Evolutionary conservation across 2,113 vertebrate species (phyloP).

Genomic region (Seriola dumerili): DNA sequence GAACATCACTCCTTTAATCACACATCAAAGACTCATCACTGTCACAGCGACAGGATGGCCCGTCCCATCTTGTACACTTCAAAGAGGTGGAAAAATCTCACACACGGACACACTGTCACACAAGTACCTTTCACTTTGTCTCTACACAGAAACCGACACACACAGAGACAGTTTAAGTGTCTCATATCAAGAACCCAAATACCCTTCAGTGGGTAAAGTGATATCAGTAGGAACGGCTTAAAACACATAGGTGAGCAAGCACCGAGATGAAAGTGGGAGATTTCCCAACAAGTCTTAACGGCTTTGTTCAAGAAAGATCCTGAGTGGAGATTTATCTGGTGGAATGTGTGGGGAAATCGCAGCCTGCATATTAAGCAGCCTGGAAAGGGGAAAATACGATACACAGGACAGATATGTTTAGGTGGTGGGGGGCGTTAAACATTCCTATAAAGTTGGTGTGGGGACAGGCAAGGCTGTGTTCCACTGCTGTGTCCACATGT

Average conservation of each 20-base stretch:
- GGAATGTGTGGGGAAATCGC: constrained; percentile 69
- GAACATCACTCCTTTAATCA: constrained; percentile 59
- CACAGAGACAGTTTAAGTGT: constrained; percentile 57
- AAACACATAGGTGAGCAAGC: constrained; percentile 61
- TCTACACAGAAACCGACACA: constrained; percentile 39
- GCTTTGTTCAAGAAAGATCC: constrained; percentile 70
- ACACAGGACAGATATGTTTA: constrained; percentile 74
- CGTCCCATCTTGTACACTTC: constrained; percentile 60
- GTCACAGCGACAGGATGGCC: constrained; percentile 29
- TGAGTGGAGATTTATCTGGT: constrained; percentile 68
- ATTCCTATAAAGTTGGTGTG: constrained; percentile 75
- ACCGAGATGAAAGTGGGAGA: constrained; percentile 69
- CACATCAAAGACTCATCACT: constrained; percentile 60
- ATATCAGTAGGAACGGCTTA: constrained; percentile 61
- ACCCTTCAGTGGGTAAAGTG: constrained; percentile 46
- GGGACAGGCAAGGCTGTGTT: constrained; percentile 76
- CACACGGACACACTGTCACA: constrained; percentile 45
- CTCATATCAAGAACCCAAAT: constrained; percentile 54
- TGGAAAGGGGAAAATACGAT: constrained; percentile 57
- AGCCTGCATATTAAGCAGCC: constrained; percentile 78
- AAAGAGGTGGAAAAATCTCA: constrained; percentile 56
- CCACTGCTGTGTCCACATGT: constrained; percentile 68
- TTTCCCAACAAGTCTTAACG: constrained; percentile 77
- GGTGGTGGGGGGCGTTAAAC: constrained; percentile 58
- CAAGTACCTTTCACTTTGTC: constrained; percentile 51